Base-by-base conservation (phyloP, 2,797 vertebrate species). In the Echeneis naucrates region DNA sequence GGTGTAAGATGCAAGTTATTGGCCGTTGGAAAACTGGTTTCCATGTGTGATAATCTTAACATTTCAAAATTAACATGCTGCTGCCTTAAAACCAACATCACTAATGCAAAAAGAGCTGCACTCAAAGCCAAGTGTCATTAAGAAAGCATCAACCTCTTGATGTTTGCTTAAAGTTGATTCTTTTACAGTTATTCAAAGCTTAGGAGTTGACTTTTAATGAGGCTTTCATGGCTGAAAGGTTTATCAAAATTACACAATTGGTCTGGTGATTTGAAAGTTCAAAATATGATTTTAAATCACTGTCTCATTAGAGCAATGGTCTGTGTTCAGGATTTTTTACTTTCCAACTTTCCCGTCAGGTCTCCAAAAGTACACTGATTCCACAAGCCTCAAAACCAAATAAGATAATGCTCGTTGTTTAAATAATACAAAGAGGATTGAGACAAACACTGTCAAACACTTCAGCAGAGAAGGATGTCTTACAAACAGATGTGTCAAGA, bases 401-500 rank as follows among this genome's bases (percentile, higher is more conserved):
- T 37, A 13, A 40, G 12, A 81, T 5, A 12, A 8, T 23, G 5
- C 13, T 17, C 27, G 55, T 19, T 35, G 14, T 66, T 23, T 23
- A 33, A 50, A 72, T 52, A 63, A 84, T 55, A 77, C n/a, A 9
- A 32, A 60, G 23, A 23, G 33, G n/a, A n/a, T n/a, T 7, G 16
- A 61, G 32, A n/a, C 10, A 30, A 19, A 27, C 73, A 40, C 37
- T 78, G 56, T 66, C 72, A 85, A 75, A 80, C 2, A 0, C 50
- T 83, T 83, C 69, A 87, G 63, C 77, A 53, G 4, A 76, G 38
- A 68, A 53, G 3, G 51, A 63, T 5, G 6, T 52, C 13, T 52
- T 66, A 64, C 81, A 81, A 75, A 72, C 56, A 37, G 48, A 66
- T 33, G 19, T 68, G 61, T 62, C 8, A 55, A 61, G 19, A 52